phyloP scores from a whole-genome alignment of 1,140 invertebrate genomes.

The Micrasema longulum region DNA sequence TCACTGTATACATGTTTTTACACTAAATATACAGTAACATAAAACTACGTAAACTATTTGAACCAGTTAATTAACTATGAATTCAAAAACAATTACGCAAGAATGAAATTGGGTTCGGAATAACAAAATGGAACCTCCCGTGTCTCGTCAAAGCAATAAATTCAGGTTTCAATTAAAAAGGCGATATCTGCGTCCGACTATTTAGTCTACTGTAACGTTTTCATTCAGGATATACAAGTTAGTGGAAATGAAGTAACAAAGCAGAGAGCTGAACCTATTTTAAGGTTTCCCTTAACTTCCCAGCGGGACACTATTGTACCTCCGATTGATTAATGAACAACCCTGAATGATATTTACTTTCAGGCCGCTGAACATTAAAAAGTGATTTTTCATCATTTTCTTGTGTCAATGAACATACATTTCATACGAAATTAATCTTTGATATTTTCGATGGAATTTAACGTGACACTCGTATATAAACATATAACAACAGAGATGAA shows the following conservation, averaged over 20 bases:
- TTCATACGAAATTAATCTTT: background rate
- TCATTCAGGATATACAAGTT: constrained; percentile 23
- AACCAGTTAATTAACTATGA: too few relatives aligned
- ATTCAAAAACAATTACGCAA: too few relatives aligned
- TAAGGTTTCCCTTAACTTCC: background rate
- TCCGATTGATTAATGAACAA: constrained; percentile 15
- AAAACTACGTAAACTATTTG: too few relatives aligned
- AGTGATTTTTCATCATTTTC: constrained; percentile 31
- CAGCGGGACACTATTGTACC: background rate
- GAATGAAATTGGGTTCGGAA: too few relatives aligned
- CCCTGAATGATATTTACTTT: constrained; percentile 18
- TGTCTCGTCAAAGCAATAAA: too few relatives aligned
- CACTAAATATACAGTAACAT: too few relatives aligned
- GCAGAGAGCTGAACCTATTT: constrained; percentile 3
- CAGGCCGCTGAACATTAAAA: constrained; percentile 14
- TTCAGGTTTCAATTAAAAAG: too few relatives aligned
- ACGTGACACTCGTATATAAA: background rate
- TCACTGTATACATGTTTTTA: too few relatives aligned
- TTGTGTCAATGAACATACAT: constrained; percentile 9
- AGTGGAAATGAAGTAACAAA: constrained; percentile 26
- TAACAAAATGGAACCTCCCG: too few relatives aligned
- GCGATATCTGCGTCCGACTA: too few relatives aligned
- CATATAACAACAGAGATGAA: background rate
- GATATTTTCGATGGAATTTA: background rate
- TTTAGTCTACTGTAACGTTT: constrained; percentile 17